A percentile compares a stretch with the other conserved stretches of the same genome.
Conservation (phyloP, 2,797 vertebrate species). For the Mionectes olivaceus region DNA sequence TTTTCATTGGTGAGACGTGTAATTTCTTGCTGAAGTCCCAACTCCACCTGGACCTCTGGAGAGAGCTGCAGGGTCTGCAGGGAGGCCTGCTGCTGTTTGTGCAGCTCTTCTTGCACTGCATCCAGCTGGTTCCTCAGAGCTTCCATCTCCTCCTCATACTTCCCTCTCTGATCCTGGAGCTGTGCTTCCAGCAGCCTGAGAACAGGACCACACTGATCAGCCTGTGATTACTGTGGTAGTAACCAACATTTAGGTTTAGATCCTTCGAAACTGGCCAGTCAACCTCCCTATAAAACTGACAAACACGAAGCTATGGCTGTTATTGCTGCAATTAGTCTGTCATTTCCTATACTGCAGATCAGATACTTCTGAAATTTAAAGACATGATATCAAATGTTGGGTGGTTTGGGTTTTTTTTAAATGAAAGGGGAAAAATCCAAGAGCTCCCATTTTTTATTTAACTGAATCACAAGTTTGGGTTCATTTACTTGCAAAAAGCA, state of each 20-base stretch:
- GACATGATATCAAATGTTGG: background rate
- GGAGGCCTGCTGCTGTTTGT: constrained; percentile 90
- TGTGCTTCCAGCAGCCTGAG: constrained; percentile 90
- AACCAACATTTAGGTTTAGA: background rate
- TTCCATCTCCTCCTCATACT: constrained; percentile 86
- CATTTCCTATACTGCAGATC: background rate
- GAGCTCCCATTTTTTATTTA: background rate
- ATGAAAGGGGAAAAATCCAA: background rate
- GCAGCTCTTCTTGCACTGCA: constrained; percentile 83
- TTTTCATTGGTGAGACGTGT: constrained; percentile 94
- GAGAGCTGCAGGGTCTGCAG: constrained; percentile 85
- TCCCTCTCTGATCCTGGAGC: constrained; percentile 86
- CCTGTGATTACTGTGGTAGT: fast-evolving
- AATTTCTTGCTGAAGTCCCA: constrained; percentile 91
- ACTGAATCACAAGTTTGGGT: background rate
- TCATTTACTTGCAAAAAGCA: background rate
- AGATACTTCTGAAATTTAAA: background rate
- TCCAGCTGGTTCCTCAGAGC: constrained; percentile 84
- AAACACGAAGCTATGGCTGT: background rate
- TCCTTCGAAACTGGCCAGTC: background rate
- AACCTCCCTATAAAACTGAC: background rate
- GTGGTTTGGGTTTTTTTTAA: background rate
- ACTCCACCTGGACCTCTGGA: constrained; percentile 89
- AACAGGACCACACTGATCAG: background rate
- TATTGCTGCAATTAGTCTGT: background rate